These are phyloP conservation scores for Schizaphis graminum DNA, from an alignment of 2,888 invertebrate species.

Conservation along the genomic window DNA sequence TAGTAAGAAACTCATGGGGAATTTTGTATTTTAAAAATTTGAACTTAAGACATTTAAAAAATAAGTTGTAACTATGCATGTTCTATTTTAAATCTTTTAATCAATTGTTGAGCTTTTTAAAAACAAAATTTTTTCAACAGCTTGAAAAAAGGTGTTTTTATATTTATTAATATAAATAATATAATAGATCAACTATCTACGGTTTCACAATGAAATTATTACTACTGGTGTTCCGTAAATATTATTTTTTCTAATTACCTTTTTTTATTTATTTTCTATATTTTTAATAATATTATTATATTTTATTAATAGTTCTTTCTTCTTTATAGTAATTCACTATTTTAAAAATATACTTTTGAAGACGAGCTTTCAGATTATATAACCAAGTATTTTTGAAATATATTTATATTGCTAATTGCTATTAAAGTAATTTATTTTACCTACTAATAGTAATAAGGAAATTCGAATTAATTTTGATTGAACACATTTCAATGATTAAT, in stretches of 20 bases:
- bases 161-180: too few relatives aligned
- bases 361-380: neutral
- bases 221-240: neutral
- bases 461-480: neutral
- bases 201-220: neutral
- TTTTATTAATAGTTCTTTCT: neutral
- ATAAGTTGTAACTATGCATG: too few relatives aligned
- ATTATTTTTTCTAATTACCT: neutral
- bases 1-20: too few relatives aligned
- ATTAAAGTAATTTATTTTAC: neutral
- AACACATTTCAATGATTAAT: neutral
- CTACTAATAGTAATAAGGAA: neutral
- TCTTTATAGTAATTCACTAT: neutral
- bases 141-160: too few relatives aligned
- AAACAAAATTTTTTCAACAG: too few relatives aligned
- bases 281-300: too few relatives aligned
- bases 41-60: too few relatives aligned
- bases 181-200: neutral
- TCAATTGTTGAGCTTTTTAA: too few relatives aligned
- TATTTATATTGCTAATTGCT: neutral
- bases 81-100: too few relatives aligned
- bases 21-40: too few relatives aligned
- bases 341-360: neutral
- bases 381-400: neutral
- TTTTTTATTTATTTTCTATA: too few relatives aligned